Evolutionary conservation across 2,888 invertebrate species (phyloP).

Genomic region (Watsonalla binaria): DNA sequence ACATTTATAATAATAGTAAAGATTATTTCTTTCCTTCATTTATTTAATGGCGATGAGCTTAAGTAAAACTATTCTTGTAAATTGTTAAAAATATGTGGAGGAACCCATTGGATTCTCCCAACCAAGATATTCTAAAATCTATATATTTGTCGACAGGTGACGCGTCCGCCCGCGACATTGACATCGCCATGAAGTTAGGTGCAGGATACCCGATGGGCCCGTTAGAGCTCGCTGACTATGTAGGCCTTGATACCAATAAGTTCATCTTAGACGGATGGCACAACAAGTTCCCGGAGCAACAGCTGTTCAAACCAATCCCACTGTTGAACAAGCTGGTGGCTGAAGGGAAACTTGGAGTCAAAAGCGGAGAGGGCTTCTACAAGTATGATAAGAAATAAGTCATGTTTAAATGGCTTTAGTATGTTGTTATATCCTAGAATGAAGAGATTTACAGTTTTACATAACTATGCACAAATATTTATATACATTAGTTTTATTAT

Average conservation of each 20-base stretch:
- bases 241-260: slow-evolving; percentile 88
- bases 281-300: slow-evolving; percentile 62
- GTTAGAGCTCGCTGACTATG: slow-evolving; percentile 89
- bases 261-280: slow-evolving; percentile 89
- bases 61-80: too few relatives aligned
- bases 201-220: slow-evolving; percentile 96
- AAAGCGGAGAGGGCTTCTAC: slow-evolving; percentile 92
- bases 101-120: too few relatives aligned
- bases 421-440: neutral
- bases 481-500: neutral
- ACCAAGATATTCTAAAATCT: neutral
- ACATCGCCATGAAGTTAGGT: slow-evolving; percentile 93
- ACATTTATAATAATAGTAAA: neutral
- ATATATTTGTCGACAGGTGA: slow-evolving; percentile 69
- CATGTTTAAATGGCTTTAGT: neutral
- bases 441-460: neutral
- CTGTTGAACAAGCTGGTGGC: slow-evolving; percentile 83
- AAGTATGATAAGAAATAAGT: slow-evolving; percentile 77
- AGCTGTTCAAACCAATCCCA: slow-evolving; percentile 61
- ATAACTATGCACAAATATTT: too few relatives aligned
- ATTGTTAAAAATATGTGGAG: too few relatives aligned
- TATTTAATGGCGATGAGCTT: too few relatives aligned
- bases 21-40: neutral
- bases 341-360: slow-evolving; percentile 89
- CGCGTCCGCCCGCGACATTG: slow-evolving; percentile 87